phyloP scores from a whole-genome alignment of 2,888 invertebrate species.

The Psylliodes chrysocephalus region DNA sequence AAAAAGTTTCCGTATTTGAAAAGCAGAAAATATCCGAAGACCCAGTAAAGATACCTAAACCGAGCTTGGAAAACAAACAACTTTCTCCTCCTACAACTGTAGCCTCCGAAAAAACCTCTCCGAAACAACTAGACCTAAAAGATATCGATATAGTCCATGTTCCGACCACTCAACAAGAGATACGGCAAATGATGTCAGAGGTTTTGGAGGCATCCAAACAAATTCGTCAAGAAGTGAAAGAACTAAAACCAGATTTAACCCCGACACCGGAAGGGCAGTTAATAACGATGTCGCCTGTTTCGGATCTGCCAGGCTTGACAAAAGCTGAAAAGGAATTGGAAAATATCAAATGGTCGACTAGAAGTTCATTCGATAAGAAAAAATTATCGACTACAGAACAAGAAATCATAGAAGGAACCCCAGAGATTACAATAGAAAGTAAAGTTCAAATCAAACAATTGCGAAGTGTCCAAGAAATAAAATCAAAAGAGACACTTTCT shows the following conservation, averaged over 20 bases:
- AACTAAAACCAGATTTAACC: conserved; percentile 66
- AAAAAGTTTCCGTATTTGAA: no score
- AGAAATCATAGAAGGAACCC: background rate
- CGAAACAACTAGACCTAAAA: conserved; percentile 40
- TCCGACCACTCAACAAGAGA: conserved; percentile 52
- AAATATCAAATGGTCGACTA: conserved; percentile 15
- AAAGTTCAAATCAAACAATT: conserved; percentile 22
- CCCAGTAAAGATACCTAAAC: background rate
- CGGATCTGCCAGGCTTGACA: conserved; percentile 49
- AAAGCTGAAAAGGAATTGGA: conserved; percentile 47
- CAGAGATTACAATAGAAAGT: conserved; percentile 24
- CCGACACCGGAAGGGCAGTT: conserved; percentile 66
- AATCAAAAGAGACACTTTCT: conserved; percentile 20
- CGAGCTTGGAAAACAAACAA: background rate
- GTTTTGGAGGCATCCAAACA: conserved; percentile 65
- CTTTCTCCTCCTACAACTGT: background rate
- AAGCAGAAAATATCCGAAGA: no score
- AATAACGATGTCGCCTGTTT: conserved; percentile 55
- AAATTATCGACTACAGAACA: background rate
- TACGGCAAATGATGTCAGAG: conserved; percentile 64
- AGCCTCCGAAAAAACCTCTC: conserved; percentile 33
- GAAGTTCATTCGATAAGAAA: conserved; percentile 4
- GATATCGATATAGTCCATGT: conserved; percentile 28
- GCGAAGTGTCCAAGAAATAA: conserved; percentile 10
- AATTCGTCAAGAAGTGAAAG: conserved; percentile 65